A percentile compares a stretch with the other conserved stretches of the same genome.
These are phyloP conservation scores for Muricea muricata DNA, from an alignment of 92 coral and sea anemone species.

Conservation along the genomic window DNA sequence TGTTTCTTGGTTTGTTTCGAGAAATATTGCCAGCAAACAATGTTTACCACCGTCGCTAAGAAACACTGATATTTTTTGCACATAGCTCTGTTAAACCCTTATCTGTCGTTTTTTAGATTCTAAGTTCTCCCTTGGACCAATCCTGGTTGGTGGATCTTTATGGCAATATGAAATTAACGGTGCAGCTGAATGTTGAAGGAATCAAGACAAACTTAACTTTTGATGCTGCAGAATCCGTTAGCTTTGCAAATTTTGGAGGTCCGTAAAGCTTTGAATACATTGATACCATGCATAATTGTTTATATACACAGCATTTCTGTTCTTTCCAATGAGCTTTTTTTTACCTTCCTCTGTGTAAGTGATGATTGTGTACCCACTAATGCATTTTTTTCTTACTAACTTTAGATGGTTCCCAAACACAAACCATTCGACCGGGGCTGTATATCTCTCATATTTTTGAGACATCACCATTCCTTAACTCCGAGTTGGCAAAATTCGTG, in stretches of 20 bases:
- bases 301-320: neutral
- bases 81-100: neutral
- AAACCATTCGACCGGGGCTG: neutral
- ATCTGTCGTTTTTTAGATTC: neutral
- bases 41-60: no score
- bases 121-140: slow-evolving; percentile 21
- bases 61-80: no score
- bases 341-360: no score
- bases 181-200: slow-evolving; percentile 25
- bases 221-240: neutral
- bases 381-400: neutral
- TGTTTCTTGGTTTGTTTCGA: no score
- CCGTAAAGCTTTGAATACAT: neutral
- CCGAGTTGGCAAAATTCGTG: slow-evolving; percentile 14
- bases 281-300: neutral
- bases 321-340: no score
- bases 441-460: neutral
- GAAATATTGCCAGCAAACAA: no score
- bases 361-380: neutral
- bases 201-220: slow-evolving; percentile 7
- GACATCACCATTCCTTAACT: neutral
- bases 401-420: neutral
- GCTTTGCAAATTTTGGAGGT: slow-evolving; percentile 41
- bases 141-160: slow-evolving; percentile 30
- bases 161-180: slow-evolving; percentile 32